Evolutionary conservation across 2,113 vertebrate genomes (phyloP).

Genomic region (Zosterops hypoxanthus): DNA sequence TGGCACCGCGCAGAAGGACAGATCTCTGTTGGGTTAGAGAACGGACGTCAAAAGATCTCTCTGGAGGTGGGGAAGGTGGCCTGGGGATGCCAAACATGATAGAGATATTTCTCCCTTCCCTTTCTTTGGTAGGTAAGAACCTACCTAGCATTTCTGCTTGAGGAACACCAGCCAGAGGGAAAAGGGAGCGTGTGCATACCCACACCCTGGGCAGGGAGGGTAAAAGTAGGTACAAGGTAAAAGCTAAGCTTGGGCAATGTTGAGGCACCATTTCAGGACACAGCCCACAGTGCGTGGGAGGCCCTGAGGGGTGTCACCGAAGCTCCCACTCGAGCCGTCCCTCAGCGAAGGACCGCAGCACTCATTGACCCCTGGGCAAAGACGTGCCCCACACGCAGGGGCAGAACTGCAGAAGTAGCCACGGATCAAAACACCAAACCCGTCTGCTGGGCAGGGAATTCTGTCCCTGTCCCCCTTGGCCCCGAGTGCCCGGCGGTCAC

Average conservation of each 20-base stretch:
- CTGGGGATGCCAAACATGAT: neutral
- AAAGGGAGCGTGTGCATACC: accelerated
- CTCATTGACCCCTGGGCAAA: accelerated
- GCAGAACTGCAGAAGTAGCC: neutral
- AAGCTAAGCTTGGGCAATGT: neutral
- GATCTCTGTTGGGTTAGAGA: neutral
- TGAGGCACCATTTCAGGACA: neutral
- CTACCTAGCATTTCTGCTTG: neutral
- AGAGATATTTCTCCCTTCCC: neutral
- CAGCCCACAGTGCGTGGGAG: neutral
- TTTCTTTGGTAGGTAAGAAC: neutral
- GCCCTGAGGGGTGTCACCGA: neutral
- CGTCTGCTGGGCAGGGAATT: neutral
- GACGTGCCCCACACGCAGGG: accelerated
- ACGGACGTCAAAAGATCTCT: accelerated
- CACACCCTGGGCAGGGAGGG: neutral
- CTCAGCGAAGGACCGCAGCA: accelerated
- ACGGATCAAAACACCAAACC: neutral
- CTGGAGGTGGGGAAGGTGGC: neutral
- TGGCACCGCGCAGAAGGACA: neutral
- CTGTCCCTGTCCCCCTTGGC: accelerated
- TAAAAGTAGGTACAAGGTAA: neutral
- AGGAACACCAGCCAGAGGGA: neutral
- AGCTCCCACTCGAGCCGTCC: too few relatives aligned
- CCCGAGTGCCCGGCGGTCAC: accelerated